phyloP scores from a whole-genome alignment of 2,888 invertebrate genomes.

The Catocala fraxini region DNA sequence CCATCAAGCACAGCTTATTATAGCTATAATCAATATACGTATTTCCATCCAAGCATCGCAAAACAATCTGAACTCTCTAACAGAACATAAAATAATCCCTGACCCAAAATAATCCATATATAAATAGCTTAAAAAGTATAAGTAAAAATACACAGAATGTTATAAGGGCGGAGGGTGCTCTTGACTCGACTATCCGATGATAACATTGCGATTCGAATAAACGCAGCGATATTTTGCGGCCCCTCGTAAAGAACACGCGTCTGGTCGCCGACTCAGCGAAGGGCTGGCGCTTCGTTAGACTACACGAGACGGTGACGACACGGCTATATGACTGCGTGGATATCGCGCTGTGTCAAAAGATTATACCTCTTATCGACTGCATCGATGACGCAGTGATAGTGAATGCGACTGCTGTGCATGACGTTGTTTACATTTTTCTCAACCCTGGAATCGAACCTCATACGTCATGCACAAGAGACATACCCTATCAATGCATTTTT shows the following conservation, averaged over 20 bases:
- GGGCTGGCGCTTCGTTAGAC: constrained; percentile 14
- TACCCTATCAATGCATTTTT: too few species aligned
- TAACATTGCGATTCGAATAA: constrained; percentile 76
- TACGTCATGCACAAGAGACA: too few species aligned
- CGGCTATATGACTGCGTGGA: background rate
- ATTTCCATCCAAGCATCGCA: too few species aligned
- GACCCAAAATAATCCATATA: background rate
- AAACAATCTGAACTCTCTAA: too few species aligned
- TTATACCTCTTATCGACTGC: too few species aligned
- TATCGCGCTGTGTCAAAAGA: too few species aligned
- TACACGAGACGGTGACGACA: constrained; percentile 18
- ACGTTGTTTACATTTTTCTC: too few species aligned
- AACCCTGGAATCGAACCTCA: too few species aligned
- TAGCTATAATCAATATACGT: too few species aligned
- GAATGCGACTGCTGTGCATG: too few species aligned
- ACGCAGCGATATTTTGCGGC: constrained; percentile 65
- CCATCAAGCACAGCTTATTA: too few species aligned
- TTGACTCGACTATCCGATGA: constrained; percentile 55
- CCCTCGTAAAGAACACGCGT: constrained; percentile 76
- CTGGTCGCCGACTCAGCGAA: constrained; percentile 65
- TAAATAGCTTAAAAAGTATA: constrained; percentile 1
- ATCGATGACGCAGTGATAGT: too few species aligned
- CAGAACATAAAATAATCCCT: background rate
- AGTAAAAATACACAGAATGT: constrained; percentile 13
- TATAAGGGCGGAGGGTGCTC: constrained; percentile 12